phyloP scores from a whole-genome alignment of 1,140 invertebrate species.

The Liolophura sinensis region DNA sequence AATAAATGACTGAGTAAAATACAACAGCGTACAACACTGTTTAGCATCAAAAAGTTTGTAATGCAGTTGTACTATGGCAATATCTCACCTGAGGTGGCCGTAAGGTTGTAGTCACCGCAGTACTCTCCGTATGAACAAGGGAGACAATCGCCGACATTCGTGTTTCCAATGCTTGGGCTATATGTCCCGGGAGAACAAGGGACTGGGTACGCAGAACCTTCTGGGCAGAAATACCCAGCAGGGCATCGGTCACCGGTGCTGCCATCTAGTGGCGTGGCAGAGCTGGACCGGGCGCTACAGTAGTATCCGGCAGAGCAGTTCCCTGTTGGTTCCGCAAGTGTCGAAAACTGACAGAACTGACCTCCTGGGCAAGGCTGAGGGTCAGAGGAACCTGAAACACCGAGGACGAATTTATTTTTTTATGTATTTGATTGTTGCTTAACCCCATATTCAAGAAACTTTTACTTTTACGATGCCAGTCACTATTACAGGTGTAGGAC shows the following conservation, averaged over 20 bases:
- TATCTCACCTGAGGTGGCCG: slow-evolving; percentile 38
- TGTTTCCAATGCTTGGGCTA: slow-evolving; percentile 38
- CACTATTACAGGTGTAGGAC: not conserved
- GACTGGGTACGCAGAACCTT: slow-evolving; percentile 33
- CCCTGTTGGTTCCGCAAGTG: slow-evolving; percentile 37
- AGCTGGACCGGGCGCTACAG: slow-evolving; percentile 32
- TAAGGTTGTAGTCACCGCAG: slow-evolving; percentile 49
- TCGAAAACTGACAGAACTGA: slow-evolving; percentile 44
- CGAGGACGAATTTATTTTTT: not conserved
- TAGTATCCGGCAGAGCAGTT: slow-evolving; percentile 49
- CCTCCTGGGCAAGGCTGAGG: slow-evolving; percentile 45
- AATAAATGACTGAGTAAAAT: no score
- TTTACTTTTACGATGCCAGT: no score
- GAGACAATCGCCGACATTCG: slow-evolving; percentile 35
- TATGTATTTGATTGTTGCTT: no score
- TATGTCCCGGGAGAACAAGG: slow-evolving; percentile 49
- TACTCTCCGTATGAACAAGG: slow-evolving; percentile 45
- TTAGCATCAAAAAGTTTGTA: no score
- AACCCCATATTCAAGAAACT: no score
- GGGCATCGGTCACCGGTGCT: slow-evolving; percentile 45
- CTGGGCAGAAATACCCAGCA: slow-evolving; percentile 40
- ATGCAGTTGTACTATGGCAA: no score
- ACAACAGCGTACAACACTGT: no score
- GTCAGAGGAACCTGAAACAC: slow-evolving; percentile 38
- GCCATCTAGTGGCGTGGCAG: slow-evolving; percentile 39